phyloP scores from a whole-genome alignment of 2,113 vertebrate genomes.

The human region GRCh38 chr2:44718001-44718500 shows the following conservation, averaged over 20 bases:
- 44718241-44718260: not conserved
- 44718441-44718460: not conserved
- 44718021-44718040: not conserved
- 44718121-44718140: not conserved
- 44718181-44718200: not conserved
- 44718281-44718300: not conserved
- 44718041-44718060: not conserved
- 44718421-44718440: constrained; percentile 1
- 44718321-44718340: not conserved
- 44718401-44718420: not conserved
- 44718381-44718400: not conserved
- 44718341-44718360: not conserved
- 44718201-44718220: not conserved
- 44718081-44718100: not conserved
- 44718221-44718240: not conserved
- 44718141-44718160: not conserved
- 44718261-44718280: not conserved
- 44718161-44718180: not conserved
- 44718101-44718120: not conserved
- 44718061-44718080: not conserved
- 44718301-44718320: not conserved
- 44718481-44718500: not conserved
- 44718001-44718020: not conserved
- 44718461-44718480: constrained; percentile 21
- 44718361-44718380: not conserved